Evolutionary conservation across 2,113 vertebrate genomes (phyloP).

Genomic region (Neomonachus schauinslandi): DNA sequence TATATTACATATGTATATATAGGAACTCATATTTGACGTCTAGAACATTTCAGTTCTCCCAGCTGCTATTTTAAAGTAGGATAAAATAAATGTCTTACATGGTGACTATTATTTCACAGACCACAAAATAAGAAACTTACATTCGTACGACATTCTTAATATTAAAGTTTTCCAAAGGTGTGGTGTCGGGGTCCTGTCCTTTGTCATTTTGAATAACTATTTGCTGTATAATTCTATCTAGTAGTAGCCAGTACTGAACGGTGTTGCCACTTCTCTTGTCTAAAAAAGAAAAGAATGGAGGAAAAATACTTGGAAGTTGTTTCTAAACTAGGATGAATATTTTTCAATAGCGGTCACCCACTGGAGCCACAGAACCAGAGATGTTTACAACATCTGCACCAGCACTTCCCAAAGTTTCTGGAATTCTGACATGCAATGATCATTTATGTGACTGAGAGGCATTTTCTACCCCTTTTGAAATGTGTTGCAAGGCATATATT

Average conservation of each 20-base stretch:
- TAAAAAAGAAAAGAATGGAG: conserved; percentile 75
- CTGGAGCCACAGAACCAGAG: background rate
- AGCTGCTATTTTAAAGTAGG: background rate
- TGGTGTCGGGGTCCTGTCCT: conserved; percentile 96
- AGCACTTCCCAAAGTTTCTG: background rate
- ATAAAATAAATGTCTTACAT: background rate
- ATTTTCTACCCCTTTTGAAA: background rate
- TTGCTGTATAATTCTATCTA: conserved; percentile 98
- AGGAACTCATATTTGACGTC: background rate
- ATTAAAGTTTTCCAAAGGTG: conserved; percentile 99
- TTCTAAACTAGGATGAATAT: background rate
- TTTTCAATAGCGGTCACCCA: background rate
- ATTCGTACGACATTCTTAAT: conserved; percentile 99
- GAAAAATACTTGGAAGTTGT: background rate
- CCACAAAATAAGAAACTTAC: conserved; percentile 86
- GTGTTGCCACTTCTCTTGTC: conserved; percentile 99
- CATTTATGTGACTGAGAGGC: background rate
- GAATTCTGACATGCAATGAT: background rate
- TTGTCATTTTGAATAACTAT: conserved; percentile 99
- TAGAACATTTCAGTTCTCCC: background rate
- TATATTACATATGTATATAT: background rate
- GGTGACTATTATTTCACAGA: background rate
- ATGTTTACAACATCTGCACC: background rate
- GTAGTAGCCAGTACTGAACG: conserved; percentile 98
- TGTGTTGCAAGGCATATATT: background rate